Evolutionary conservation across 2,113 vertebrate genomes (phyloP), one percentile per base, ranked within the genome.

Genomic region (Murina feae): DNA sequence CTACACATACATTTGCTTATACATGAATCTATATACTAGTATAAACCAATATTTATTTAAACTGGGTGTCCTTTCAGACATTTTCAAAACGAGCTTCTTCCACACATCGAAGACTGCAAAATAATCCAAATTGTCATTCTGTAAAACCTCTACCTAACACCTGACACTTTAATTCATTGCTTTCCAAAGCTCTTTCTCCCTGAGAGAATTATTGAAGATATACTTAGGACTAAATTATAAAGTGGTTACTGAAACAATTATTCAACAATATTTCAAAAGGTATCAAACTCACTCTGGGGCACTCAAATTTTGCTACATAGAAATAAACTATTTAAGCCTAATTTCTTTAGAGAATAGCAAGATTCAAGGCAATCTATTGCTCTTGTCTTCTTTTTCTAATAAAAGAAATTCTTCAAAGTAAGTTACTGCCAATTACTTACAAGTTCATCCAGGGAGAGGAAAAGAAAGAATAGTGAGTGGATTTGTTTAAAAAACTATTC

Each of bases 281-380:
- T 30, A 72, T 92, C 66, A 82, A 82, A 80, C 4, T 89, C n/a
- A 39, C 47, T 72, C 30, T 78, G 53, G 18, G 37, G 18, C 30
- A 81, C 55, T 93, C 78, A 49, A 51, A 66, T 75, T 95, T 75
- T 82, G 65, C 82, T 88, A 79, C n/a, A 60, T 2, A 76, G 63
- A 96, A 83, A 94, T 92, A 91, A 94, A 95, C 87, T 55, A 87
- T 90, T 93, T 86, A 65, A 65, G 37, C 76, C 79, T 90, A 78
- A 96, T 83, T 95, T 68, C 69, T 95, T 97, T 55, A 92, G 88
- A 94, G 76, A 86, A 83, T 23, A 91, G 35, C 20, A 81, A 94
- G 66, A 90, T 80, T 88, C 80, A 81, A 95, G 30, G 23, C 79
- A 94, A 93, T 86, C 42, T 95, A 76, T 44, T 96, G 30, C 39